A percentile compares a stretch with the other conserved stretches of the same genome.
Evolutionary conservation across 1,140 invertebrate genomes (phyloP).

Genomic region (Muscidifurax raptorellus): DNA sequence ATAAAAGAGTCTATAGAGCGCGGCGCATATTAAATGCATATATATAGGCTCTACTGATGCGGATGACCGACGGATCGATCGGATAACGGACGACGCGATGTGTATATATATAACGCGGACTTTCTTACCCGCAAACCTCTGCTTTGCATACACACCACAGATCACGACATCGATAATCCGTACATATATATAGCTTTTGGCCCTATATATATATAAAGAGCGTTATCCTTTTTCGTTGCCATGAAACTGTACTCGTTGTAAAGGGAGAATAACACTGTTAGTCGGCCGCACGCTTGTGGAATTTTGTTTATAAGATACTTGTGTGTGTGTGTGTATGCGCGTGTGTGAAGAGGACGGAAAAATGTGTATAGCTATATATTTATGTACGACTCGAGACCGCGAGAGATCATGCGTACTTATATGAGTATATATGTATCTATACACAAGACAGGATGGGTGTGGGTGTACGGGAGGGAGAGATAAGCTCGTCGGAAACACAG

Average conservation of each 20-base stretch:
- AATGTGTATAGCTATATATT: no score
- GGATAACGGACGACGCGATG: conserved; percentile 32
- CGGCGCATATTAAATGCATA: conserved; percentile 63
- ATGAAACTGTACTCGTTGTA: conserved; percentile 43
- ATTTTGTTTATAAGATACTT: conserved; percentile 16
- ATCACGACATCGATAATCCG: conserved; percentile 29
- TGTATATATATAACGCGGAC: background rate
- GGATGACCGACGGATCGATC: conserved; percentile 50
- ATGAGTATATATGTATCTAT: background rate
- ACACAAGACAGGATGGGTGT: conserved; percentile 5
- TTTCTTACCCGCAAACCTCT: background rate
- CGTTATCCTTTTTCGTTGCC: conserved; percentile 19
- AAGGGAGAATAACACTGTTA: background rate
- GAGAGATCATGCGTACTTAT: background rate
- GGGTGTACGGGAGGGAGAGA: background rate
- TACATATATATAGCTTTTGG: no score
- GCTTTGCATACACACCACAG: background rate
- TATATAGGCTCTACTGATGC: conserved; percentile 32
- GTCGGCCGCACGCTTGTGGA: background rate
- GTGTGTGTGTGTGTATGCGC: background rate
- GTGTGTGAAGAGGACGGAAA: background rate
- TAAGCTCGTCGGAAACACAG: background rate
- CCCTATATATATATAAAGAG: no score
- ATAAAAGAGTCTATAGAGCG: conserved; percentile 18
- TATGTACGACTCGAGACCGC: no score